Conservation (phyloP, 64 coral and sea anemone genomes). For the Stylophora pistillata region DNA sequence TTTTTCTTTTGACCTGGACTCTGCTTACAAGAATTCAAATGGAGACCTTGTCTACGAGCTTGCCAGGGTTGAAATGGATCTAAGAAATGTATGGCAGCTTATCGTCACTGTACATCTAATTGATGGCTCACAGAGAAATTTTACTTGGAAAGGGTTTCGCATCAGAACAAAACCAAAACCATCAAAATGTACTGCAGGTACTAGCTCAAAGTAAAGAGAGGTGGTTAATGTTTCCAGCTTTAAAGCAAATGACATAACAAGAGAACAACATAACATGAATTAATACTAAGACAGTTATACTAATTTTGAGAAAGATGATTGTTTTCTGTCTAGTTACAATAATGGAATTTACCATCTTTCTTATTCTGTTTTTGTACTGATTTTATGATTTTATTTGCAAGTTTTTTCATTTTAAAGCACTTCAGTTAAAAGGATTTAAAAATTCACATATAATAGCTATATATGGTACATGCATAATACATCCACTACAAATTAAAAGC, state of each 20-base stretch:
- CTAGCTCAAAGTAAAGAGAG: not conserved
- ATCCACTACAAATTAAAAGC: too few relatives aligned
- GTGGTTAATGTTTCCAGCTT: not conserved
- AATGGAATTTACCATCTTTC: too few relatives aligned
- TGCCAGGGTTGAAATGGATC: slow-evolving; percentile 74
- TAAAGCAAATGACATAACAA: too few relatives aligned
- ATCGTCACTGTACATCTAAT: slow-evolving; percentile 53
- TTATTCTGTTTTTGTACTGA: too few relatives aligned
- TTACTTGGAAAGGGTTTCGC: slow-evolving; percentile 68
- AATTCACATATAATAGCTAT: too few relatives aligned
- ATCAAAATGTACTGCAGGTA: slow-evolving; percentile 13
- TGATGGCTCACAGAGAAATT: slow-evolving; percentile 35
- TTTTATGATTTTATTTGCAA: not conserved
- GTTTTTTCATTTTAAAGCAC: not conserved
- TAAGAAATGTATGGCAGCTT: slow-evolving; percentile 73
- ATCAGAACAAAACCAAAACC: slow-evolving; percentile 80
- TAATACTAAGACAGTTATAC: too few relatives aligned
- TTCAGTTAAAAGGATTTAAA: too few relatives aligned
- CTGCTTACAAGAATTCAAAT: slow-evolving; percentile 71
- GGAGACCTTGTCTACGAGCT: slow-evolving; percentile 71
- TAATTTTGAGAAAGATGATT: too few relatives aligned
- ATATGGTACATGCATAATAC: too few relatives aligned
- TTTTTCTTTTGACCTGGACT: slow-evolving; percentile 79
- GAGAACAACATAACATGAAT: too few relatives aligned
- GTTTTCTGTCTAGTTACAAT: too few relatives aligned